Conservation (phyloP, 1,140 invertebrate species). For the Procambarus virginalis region DNA sequence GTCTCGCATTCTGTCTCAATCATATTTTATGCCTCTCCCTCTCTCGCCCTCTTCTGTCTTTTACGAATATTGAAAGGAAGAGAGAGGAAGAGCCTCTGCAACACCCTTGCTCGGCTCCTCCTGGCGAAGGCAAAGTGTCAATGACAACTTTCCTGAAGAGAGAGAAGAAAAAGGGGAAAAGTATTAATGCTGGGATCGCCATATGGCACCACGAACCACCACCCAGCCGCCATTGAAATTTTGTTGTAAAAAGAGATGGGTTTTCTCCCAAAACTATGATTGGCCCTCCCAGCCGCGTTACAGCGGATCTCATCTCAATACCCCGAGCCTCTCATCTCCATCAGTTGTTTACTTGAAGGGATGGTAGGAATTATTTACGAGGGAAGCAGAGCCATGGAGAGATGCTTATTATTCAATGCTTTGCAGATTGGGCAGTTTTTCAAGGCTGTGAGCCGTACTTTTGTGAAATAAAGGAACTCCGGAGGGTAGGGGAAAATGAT, state of each 20-base stretch:
- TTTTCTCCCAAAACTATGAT: conserved; percentile 63
- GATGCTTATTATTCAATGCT: conserved; percentile 40
- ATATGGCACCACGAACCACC: conserved; percentile 44
- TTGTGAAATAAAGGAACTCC: conserved; percentile 52
- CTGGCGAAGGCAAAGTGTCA: too few species aligned
- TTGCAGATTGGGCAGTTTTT: conserved; percentile 46
- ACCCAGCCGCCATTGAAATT: conserved; percentile 61
- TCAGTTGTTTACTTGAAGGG: neutral
- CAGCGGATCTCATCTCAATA: neutral
- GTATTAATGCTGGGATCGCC: conserved; percentile 15
- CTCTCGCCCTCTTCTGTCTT: conserved; percentile 40
- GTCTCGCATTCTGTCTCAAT: conserved; percentile 51
- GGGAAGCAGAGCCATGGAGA: neutral
- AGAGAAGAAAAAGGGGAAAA: neutral
- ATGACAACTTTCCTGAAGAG: neutral
- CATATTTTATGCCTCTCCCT: conserved; percentile 21
- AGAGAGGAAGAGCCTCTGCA: neutral
- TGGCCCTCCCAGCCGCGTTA: conserved; percentile 44
- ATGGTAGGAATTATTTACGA: neutral
- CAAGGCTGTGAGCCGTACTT: conserved; percentile 27
- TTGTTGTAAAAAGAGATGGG: conserved; percentile 63
- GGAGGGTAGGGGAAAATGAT: neutral
- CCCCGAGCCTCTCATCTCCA: neutral
- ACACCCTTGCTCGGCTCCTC: too few species aligned
- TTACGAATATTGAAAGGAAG: neutral